Percentiles rank a stretch among this genome's conserved stretches.
Evolutionary conservation across 2,113 vertebrate genomes (phyloP).

Genomic region (Protobothrops mucrosquamatus): DNA sequence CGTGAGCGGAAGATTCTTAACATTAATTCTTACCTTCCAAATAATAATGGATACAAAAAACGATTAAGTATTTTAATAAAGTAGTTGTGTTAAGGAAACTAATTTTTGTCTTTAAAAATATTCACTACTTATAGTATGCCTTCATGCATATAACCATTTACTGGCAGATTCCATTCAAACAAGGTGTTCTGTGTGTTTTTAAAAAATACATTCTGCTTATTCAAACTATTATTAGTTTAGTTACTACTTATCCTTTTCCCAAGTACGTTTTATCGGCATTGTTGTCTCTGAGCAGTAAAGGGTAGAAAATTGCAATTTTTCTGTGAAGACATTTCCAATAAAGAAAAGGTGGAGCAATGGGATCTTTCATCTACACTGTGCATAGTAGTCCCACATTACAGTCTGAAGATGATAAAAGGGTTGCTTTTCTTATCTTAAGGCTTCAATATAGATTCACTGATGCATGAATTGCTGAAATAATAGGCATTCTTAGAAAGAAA

Average conservation of each 20-base stretch:
- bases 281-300: not conserved
- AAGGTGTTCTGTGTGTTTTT: not conserved
- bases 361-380: constrained; percentile 3
- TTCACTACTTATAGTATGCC: not conserved
- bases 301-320: not conserved
- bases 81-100: not conserved
- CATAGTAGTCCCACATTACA: constrained; percentile 8
- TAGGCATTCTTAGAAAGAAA: constrained; percentile 36
- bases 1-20: not conserved
- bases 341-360: not conserved
- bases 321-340: constrained; percentile 21
- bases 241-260: not conserved
- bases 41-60: not conserved
- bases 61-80: not conserved
- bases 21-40: not conserved
- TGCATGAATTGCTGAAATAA: constrained; percentile 31
- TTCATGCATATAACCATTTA: not conserved
- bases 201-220: not conserved
- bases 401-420: not conserved
- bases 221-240: not conserved
- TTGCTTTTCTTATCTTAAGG: constrained; percentile 32
- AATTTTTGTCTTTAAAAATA: not conserved
- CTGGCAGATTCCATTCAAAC: not conserved
- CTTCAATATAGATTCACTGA: not conserved
- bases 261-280: not conserved